Conservation (phyloP, 2,797 vertebrate species). For the Sylvia borin region DNA sequence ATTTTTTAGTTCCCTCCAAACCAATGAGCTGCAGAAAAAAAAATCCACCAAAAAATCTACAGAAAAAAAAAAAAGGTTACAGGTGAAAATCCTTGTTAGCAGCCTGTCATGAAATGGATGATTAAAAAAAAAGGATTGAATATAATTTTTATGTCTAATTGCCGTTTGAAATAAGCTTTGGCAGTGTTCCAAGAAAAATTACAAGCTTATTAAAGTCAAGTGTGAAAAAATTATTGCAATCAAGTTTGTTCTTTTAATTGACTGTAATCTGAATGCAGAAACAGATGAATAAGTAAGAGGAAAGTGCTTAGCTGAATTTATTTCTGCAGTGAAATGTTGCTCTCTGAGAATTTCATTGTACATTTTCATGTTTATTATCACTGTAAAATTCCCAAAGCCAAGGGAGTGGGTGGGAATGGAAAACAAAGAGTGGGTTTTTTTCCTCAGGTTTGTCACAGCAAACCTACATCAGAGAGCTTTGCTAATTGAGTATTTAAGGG, state of each 20-base stretch:
- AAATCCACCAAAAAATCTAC: neutral
- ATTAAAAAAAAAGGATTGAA: neutral
- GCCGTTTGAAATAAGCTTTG: conserved; percentile 36
- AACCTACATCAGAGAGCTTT: neutral
- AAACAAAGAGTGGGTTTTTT: neutral
- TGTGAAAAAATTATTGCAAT: conserved; percentile 52
- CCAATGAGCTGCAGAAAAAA: neutral
- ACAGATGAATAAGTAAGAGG: conserved; percentile 41
- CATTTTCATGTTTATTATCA: conserved; percentile 2
- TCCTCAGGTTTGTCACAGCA: neutral
- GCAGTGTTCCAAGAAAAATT: conserved; percentile 38
- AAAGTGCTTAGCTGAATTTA: neutral
- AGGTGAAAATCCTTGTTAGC: conserved; percentile 43
- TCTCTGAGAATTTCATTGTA: neutral
- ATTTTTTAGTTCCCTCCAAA: neutral
- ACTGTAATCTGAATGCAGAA: conserved; percentile 18
- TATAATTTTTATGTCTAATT: conserved; percentile 53
- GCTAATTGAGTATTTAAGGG: neutral
- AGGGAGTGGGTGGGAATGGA: neutral
- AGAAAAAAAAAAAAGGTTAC: neutral
- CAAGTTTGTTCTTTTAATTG: conserved; percentile 62
- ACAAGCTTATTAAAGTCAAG: conserved; percentile 62
- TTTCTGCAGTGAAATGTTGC: neutral
- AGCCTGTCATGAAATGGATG: conserved; percentile 4
- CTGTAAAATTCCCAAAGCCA: neutral